Evolutionary conservation across 1,140 invertebrate species (phyloP).

Genomic region (Mycetomoellerius zeteki): DNA sequence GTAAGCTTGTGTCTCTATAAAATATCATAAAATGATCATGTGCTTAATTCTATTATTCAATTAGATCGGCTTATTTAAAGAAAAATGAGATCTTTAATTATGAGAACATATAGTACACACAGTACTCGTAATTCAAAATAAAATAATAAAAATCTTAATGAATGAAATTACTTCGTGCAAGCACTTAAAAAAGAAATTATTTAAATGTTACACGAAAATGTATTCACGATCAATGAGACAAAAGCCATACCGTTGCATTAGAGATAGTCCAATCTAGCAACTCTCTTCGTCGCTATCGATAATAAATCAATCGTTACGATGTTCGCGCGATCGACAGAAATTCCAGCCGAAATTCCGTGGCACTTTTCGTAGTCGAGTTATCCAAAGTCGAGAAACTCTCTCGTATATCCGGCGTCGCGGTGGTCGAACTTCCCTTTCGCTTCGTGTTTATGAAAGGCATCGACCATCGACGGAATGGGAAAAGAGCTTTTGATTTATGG

Average conservation of each 20-base stretch:
- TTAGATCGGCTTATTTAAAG: not conserved
- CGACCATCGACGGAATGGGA: not conserved
- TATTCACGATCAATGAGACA: conserved; percentile 20
- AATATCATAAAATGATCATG: not conserved
- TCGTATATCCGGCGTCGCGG: conserved; percentile 8
- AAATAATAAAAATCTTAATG: conserved; percentile 8
- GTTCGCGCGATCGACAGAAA: conserved; percentile 45
- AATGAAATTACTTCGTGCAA: not conserved
- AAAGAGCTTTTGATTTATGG: conserved; percentile 71
- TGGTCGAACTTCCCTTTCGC: conserved; percentile 6
- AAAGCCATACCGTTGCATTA: not conserved
- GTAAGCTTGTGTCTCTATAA: not conserved
- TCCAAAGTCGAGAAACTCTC: conserved; percentile 29
- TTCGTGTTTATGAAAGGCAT: conserved; percentile 45
- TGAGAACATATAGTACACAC: not conserved
- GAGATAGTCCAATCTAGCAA: not conserved
- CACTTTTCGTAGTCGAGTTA: conserved; percentile 6
- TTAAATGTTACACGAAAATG: conserved; percentile 5
- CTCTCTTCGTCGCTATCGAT: not conserved
- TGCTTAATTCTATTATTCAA: not conserved
- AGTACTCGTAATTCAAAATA: not conserved
- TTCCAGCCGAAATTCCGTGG: conserved; percentile 27
- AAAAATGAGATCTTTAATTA: not conserved
- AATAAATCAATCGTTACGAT: conserved; percentile 51
- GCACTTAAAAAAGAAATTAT: not conserved